These are phyloP conservation scores for Monoplex corrugatus DNA, from an alignment of 2,888 invertebrate genomes.

Conservation along the genomic window DNA sequence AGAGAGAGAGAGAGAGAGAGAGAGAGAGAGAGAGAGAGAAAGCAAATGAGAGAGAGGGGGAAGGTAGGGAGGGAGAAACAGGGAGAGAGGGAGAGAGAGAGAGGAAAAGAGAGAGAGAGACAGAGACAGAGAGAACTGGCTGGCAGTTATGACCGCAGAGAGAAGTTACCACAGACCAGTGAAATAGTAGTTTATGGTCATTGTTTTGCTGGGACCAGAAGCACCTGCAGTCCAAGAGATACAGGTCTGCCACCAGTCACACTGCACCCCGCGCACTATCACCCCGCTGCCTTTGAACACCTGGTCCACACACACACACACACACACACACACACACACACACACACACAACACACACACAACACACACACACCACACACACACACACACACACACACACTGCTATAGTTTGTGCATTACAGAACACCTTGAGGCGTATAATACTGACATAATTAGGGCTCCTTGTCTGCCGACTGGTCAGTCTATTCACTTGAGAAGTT, in stretches of 20 bases:
- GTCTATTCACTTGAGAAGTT: too few species aligned
- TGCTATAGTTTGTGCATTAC: too few species aligned
- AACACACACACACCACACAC: not conserved
- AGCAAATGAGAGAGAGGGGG: too few species aligned
- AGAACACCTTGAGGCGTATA: too few species aligned
- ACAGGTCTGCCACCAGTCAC: slow-evolving; percentile 65
- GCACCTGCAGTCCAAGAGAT: too few species aligned
- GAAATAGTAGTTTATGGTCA: slow-evolving; percentile 63
- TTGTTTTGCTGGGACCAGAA: slow-evolving; percentile 51
- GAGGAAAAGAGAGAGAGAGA: not conserved
- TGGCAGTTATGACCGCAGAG: not conserved
- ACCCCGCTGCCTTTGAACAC: slow-evolving; percentile 67
- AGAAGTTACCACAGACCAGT: slow-evolving; percentile 51
- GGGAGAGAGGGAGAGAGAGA: not conserved
- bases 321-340: not conserved
- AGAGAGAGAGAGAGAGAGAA: too few species aligned
- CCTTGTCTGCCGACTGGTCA: too few species aligned
- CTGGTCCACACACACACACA: slow-evolving; percentile 47
- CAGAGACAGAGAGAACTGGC: not conserved
- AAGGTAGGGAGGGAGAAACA: too few species aligned
- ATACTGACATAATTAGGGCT: too few species aligned
- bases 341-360: not conserved
- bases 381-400: too few species aligned
- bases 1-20: too few species aligned
- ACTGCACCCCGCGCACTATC: slow-evolving; percentile 64